Base-by-base conservation (phyloP, 2,113 vertebrate genomes). In the Tympanuchus pallidicinctus region DNA sequence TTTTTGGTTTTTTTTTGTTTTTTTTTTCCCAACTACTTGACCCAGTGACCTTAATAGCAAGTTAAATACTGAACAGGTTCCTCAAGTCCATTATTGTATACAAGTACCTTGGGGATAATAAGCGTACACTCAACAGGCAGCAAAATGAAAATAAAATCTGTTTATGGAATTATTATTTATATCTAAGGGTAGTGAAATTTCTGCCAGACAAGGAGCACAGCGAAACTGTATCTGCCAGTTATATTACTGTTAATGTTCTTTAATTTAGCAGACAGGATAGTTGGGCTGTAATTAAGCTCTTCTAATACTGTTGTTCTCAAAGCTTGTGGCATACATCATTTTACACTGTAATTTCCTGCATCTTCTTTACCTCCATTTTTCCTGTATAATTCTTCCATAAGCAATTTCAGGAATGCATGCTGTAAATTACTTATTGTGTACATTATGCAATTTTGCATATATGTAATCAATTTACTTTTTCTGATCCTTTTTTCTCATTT, bases 251-350 rank as follows among this genome's bases (percentile, higher is more conserved):
- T 96, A 91, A 91, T 91, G 82, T 91, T 90, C 61, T 89, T 89
- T 97, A 95, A 91, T 96, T 92, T 90, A 95, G 81, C 54, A 92
- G 88, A 76, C 56, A 81, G 88, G 89, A 81, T 76, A 92, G 74
- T 87, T 95, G 42, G 57, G 30, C 74, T 93, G 80, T 94, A 96
- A 94, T 96, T 90, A 96, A 92, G 70, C 86, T 92, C 81, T 88
- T 88, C 83, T 89, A 75, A 95, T 96, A 88, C 13, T 90, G 66
- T 90, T 92, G 61, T 92, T 95, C 64, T 27, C 20, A 47, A 95
- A 16, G 70, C 10, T 90, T 94, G 50, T 69, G n/a, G 40, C 32
- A 65, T 88, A 91, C 81, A 91, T 95, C 43, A 93, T 67, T 73
- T 91, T 79, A 90, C 30, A 86, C 28, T 3, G 6, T 82, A 72